Conservation (phyloP, 2,888 invertebrate species). For the Heliconius aoede region DNA sequence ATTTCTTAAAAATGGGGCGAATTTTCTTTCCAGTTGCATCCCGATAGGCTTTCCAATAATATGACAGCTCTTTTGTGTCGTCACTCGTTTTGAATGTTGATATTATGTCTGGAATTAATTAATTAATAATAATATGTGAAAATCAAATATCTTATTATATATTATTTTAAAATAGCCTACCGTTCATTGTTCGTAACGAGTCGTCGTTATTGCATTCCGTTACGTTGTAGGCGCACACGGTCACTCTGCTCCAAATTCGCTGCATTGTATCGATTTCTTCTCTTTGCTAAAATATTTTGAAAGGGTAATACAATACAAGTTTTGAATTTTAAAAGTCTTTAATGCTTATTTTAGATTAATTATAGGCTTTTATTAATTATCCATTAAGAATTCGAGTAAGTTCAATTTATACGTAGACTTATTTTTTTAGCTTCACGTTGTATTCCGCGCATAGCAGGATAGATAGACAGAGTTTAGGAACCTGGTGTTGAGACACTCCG, state of each 20-base stretch:
- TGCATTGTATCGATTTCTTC: conserved; percentile 80
- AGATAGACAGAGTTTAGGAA: no score
- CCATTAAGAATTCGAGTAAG: no score
- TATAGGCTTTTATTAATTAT: no score
- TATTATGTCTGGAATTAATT: conserved; percentile 66
- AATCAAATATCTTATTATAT: no score
- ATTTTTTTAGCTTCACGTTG: no score
- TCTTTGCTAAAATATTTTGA: conserved; percentile 66
- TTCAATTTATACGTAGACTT: no score
- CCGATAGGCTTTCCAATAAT: conserved; percentile 87
- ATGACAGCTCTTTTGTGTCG: conserved; percentile 84
- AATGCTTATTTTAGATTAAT: no score
- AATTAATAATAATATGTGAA: neutral
- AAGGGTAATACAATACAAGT: neutral
- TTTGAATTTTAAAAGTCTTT: neutral
- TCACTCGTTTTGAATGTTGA: conserved; percentile 76
- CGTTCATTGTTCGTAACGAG: conserved; percentile 71
- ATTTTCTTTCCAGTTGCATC: conserved; percentile 86
- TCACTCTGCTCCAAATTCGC: conserved; percentile 75
- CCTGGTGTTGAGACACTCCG: no score
- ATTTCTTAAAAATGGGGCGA: conserved; percentile 83
- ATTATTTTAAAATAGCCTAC: conserved; percentile 60
- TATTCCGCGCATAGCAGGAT: no score
- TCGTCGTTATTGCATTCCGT: conserved; percentile 65
- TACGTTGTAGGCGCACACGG: conserved; percentile 71